A percentile compares a stretch with the other conserved stretches of the same genome.
phyloP scores from a whole-genome alignment of 1,140 invertebrate genomes.

The Yoshiicerus persimilis region DNA sequence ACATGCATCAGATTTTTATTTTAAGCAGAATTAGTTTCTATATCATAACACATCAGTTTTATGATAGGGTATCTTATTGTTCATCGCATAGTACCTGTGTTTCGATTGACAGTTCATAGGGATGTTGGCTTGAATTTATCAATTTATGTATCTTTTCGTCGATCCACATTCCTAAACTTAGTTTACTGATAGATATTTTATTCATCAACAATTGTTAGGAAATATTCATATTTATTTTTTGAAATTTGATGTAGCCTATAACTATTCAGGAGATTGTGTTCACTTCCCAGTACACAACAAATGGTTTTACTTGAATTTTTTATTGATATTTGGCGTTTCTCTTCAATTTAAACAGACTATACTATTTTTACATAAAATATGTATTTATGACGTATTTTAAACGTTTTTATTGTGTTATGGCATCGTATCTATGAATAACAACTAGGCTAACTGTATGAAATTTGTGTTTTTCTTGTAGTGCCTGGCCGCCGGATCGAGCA shows the following conservation, averaged over 20 bases:
- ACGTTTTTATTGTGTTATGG: neutral
- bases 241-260: neutral
- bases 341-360: neutral
- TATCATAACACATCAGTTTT: too few relatives aligned
- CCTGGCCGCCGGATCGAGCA: conserved; percentile 88
- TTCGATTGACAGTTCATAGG: neutral
- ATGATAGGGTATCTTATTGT: too few relatives aligned
- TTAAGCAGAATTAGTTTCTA: too few relatives aligned
- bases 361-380: neutral
- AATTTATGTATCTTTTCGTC: neutral
- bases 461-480: conserved; percentile 62
- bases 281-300: neutral
- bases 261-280: neutral
- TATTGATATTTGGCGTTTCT: neutral
- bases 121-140: neutral
- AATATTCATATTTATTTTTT: neutral
- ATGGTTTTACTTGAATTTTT: neutral
- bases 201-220: neutral
- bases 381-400: neutral
- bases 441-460: neutral
- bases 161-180: neutral
- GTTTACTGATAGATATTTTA: neutral
- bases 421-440: neutral
- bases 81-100: too few relatives aligned
- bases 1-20: too few relatives aligned